Conservation (phyloP, 2,888 invertebrate species). For the Drosophila pseudotakahashii region DNA sequence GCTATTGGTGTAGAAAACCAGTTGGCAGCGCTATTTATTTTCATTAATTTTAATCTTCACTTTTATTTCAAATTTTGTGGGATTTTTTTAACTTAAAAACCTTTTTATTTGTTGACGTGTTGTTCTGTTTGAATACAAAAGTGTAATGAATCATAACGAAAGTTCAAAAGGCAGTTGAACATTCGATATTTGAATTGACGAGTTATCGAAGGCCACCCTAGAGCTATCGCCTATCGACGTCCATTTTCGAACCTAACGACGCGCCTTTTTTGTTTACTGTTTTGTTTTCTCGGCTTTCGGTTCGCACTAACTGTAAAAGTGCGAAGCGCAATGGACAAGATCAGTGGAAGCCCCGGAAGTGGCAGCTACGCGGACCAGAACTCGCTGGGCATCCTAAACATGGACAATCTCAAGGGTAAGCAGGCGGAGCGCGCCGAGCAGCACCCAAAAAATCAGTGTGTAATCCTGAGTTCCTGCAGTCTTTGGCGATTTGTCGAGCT, state of each 20-base stretch:
- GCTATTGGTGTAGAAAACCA: too few relatives aligned
- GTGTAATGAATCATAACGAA: not conserved
- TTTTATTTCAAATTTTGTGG: not conserved
- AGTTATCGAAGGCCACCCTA: not conserved
- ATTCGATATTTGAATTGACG: not conserved
- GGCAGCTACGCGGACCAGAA: constrained; percentile 54
- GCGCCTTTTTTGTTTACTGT: constrained; percentile 48
- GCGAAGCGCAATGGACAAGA: constrained; percentile 55
- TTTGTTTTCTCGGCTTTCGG: too few relatives aligned
- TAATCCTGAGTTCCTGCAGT: constrained; percentile 52
- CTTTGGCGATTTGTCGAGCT: constrained; percentile 76
- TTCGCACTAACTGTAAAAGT: constrained; percentile 16
- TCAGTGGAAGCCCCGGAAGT: constrained; percentile 23
- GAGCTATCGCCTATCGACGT: constrained; percentile 19
- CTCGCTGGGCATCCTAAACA: constrained; percentile 73
- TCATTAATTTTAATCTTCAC: not conserved
- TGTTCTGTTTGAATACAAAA: not conserved
- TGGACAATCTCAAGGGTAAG: constrained; percentile 76
- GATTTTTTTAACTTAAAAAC: not conserved
- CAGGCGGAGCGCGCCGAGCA: too few relatives aligned
- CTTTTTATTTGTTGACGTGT: not conserved
- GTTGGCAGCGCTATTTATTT: too few relatives aligned
- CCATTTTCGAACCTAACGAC: constrained; percentile 41
- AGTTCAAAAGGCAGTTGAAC: not conserved
- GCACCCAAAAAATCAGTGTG: too few relatives aligned